Base-by-base conservation (phyloP, 2,113 vertebrate genomes). In the Eubucco bourcierii region DNA sequence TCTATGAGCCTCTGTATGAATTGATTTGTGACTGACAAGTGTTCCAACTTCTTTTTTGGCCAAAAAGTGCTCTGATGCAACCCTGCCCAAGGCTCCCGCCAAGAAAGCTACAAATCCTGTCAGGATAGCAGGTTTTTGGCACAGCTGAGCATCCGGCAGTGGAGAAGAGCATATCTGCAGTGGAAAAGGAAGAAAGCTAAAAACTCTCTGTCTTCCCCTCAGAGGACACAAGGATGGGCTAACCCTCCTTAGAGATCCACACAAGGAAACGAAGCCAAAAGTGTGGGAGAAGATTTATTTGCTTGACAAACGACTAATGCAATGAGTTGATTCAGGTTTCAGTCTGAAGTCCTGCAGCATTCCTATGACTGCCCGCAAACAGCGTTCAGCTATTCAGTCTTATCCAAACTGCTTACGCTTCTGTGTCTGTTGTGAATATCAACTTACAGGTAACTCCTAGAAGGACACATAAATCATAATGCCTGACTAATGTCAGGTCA, bases 91-190 rank as follows among this genome's bases (percentile, higher is more conserved):
- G 9, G 5, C 61, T 85, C 64, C 10, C 77, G 89, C 93, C 94
- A 95, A 95, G 91, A 94, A 83, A 80, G 81, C 72, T 78, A 96
- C 72, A 96, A 80, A 93, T 95, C 93, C 70, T 84, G 68, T 83
- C 65, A 83, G 79, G 20, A 83, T 52, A 93, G 84, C 94, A 95
- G 82, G 50, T 53, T 93, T 91, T 90, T 95, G 94, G 95, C 94
- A 91, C 25, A 80, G 46, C 9, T 67, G 15, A 77, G 65, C 61
- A 87, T 60, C 37, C 68, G 82, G 75, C 79, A 93, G 47, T 18
- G 37, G 53, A 89, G 58, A 93, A 75, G n/a, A 65, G 39, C 28
- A 6, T 29, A 90, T 74, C 31, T 83, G 41, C 10, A 16, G 64
- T 0, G 0, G 87, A 95, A 94, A 94, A 87, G 34, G 71, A 80